These are phyloP conservation scores for Pseudochromis fuscus DNA, from an alignment of 2,797 vertebrate genomes.

Conservation along the genomic window DNA sequence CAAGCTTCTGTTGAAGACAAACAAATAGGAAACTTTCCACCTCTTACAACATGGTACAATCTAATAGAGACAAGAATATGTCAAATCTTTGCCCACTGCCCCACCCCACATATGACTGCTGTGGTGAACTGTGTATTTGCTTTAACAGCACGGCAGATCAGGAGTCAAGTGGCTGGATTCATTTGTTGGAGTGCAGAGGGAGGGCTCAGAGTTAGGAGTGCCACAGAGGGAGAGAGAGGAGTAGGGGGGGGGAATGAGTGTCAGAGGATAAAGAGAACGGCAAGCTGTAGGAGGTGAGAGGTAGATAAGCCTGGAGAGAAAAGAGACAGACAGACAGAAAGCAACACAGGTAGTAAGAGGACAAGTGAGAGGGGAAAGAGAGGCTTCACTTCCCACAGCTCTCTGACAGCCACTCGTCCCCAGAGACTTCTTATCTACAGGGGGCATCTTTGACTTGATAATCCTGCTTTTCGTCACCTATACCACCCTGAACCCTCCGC, in stretches of 20 bases:
- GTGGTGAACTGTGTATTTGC: conserved; percentile 61
- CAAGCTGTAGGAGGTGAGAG: conserved; percentile 55
- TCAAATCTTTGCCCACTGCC: conserved; percentile 24
- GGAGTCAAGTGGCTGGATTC: conserved; percentile 77
- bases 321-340: conserved; percentile 46
- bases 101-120: conserved; percentile 29
- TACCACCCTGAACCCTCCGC: conserved; percentile 55
- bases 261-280: conserved; percentile 68
- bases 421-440: conserved; percentile 80
- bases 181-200: conserved; percentile 70
- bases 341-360: conserved; percentile 60
- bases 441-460: conserved; percentile 86
- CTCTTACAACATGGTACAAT: conserved; percentile 46
- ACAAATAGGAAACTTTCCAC: conserved; percentile 44
- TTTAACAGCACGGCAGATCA: conserved; percentile 66
- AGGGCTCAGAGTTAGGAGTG: conserved; percentile 63
- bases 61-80: conserved; percentile 44
- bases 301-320: conserved; percentile 59
- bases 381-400: conserved; percentile 67
- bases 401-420: conserved; percentile 73
- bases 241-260: conserved; percentile 44
- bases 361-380: conserved; percentile 50
- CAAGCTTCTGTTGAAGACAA: conserved; percentile 36
- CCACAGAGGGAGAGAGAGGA: conserved; percentile 45
- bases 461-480: conserved; percentile 78